Evolutionary conservation across 1,140 invertebrate genomes (phyloP), one percentile per base, ranked within the genome.

Genomic region (Formica exsecta): DNA sequence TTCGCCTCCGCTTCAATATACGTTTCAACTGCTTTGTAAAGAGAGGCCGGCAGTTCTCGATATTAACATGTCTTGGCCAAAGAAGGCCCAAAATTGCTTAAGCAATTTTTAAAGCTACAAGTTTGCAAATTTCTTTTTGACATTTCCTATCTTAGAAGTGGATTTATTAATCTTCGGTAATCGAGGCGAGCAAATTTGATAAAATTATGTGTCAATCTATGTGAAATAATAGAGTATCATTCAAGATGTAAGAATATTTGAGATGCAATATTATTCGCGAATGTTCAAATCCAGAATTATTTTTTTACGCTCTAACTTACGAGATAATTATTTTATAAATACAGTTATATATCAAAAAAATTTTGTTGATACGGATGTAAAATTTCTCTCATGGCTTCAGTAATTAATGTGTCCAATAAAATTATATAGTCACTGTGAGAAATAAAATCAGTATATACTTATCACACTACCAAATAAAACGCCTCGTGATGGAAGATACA

Each of bases 391-490:
- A 29, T 8, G 5, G 19, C 36, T 79, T 44, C 19, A 13, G 4
- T 13, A 38, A 65, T 70, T 54, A 54, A 32, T 41, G 16, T 36
- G 25, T 68, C 9, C 29, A 41, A 80, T 13, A 8, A 54, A 65
- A 79, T 79, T 79, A 79, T 48, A 64, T 9, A 22, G 11, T 77
- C 22, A 29, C 16, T 11, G 44, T 38, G 64, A 68, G 76, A 80
- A 80, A 70, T 41, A 25, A 48, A 48, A 48, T 38, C 32, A 9
- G 3, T 38, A 73, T 25, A 19, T 41, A 44, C 6, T 59, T 32
- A 32, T 29, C 16, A 54, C 36, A 64, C 62, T 64, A n/a, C 22
- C 59, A 61, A 85, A 8, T 4, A 19, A 64, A 6, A 44, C 19
- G 19, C 32, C 70, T 71, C 19, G 68, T 38, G 19, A 19, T 44